Evolutionary conservation across 2,113 vertebrate genomes (phyloP), one percentile per base, ranked within the genome.

Genomic region (Trichomycterus rosablanca): DNA sequence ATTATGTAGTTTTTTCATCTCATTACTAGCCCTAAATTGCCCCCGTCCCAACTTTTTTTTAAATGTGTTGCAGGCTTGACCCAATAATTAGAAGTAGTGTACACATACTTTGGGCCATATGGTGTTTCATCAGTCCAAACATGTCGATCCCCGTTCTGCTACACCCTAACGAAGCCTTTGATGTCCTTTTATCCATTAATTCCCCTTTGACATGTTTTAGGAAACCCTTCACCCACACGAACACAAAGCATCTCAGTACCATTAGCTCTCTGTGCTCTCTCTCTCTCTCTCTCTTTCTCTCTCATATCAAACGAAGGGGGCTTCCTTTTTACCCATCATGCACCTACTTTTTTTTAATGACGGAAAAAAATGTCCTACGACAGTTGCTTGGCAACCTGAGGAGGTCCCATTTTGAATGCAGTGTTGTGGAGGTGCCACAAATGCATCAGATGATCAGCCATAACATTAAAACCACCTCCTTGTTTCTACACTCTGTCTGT

Each of bases 351-450:
- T 45, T 71, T 57, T 63, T 37, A 63, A 43, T 60, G 60, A 56
- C 45, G 53, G 28, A 48, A 66, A 58, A n/a, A 70, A 40, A 68
- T 53, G 46, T 62, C 46, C 43, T 65, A 43, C 70, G 55, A 42
- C 68, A 72, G 74, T 76, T 76, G 74, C 74, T 69, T 67, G 69
- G 74, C 74, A 76, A 74, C 73, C 48, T 42, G 23, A 62, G 54
- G 48, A 72, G 68, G 73, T 74, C 55, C 66, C 71, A 55, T 61
- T 68, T 66, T 60, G 58, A 55, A 58, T 26, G 37, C 39, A 51
- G 51, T 57, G 53, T 58, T 32, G 57, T n/a, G n/a, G n/a, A n/a
- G n/a, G n/a, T 68, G 66, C 19, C 55, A 66, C 61, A 59, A 45
- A 58, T 23, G 66, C 53, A 69, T 57, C 55, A 50, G 32, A 74